phyloP scores from a whole-genome alignment of 2,113 vertebrate species.

The Atractosteus spatula region DNA sequence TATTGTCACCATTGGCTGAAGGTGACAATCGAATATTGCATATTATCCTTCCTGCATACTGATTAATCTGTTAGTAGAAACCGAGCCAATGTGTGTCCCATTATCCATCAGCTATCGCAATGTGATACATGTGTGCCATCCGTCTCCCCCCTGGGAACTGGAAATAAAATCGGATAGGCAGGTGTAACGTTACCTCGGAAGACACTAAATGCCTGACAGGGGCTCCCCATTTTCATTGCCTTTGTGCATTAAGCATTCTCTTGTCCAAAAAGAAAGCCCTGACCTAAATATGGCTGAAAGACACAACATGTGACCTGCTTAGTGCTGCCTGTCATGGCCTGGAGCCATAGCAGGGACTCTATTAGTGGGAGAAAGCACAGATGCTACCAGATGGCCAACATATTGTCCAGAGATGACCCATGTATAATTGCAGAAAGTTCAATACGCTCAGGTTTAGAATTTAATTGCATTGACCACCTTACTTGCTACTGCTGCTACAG shows the following conservation, averaged over 20 bases:
- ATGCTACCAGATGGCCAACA: conserved; percentile 95
- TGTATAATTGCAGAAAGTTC: conserved; percentile 92
- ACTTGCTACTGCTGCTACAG: conserved; percentile 63
- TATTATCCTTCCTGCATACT: conserved; percentile 17
- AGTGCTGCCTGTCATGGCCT: conserved; percentile 74
- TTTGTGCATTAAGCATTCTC: conserved; percentile 75
- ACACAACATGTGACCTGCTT: conserved; percentile 95
- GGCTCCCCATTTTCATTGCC: conserved; percentile 66
- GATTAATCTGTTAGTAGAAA: conserved; percentile 24
- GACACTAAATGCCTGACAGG: conserved; percentile 52
- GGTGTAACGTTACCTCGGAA: conserved; percentile 48
- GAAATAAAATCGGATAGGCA: conserved; percentile 36
- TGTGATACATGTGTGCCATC: conserved; percentile 17
- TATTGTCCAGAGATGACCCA: conserved; percentile 94
- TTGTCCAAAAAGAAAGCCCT: conserved; percentile 74
- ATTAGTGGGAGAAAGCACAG: conserved; percentile 87
- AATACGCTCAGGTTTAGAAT: conserved; percentile 83
- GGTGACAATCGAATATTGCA: conserved; percentile 13
- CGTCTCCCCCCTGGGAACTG: conserved; percentile 1
- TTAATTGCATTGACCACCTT: conserved; percentile 86
- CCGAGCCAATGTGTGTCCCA: conserved; percentile 15
- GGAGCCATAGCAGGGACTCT: conserved; percentile 78
- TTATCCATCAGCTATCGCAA: conserved; percentile 28
- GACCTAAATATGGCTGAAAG: conserved; percentile 99
- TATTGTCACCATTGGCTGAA: conserved; percentile 19